Evolutionary conservation across 2,888 invertebrate genomes (phyloP), one percentile per base, ranked within the genome.

Genomic region (Colletes collaris): DNA sequence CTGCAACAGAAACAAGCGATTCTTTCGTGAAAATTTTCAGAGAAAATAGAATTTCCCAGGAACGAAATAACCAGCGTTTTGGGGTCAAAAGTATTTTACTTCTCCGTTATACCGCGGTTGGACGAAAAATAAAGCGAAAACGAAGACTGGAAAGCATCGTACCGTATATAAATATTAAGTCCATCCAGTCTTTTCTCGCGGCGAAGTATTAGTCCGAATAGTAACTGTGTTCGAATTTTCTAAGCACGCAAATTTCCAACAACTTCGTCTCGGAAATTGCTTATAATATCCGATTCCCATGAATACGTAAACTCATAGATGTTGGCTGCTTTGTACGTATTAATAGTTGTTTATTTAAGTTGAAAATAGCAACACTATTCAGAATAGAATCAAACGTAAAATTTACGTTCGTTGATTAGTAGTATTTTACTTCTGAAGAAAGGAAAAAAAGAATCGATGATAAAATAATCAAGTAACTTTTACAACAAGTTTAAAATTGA

Each of bases 111-210:
- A 44, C 35, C 13, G 44, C 56, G 40, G 44, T 46, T 46, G 16
- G 35, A 8, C 53, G 46, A 59, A 60, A 2, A 73, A 37, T 35
- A 19, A 37, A 11, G 3, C 11, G 6, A 37, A 53, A 59, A 37
- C 44, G 16, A 71, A 27, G 37, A 72, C 27, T 4, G 16, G 37
- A 16, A 16, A 50, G 64, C 37, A 37, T 11, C 16, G 52, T 55
- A 27, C 52, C n/a, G 60, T 60, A 50, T n/a, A 55, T 55, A 73
- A 68, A 68, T 68, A 60, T 49, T 60, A 60, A 73, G 59, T 46
- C 46, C 3, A 11, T 46, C 46, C 3, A 11, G 40, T 19, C 10
- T 16, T 59, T 1, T 16, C 13, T 19, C 4, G 0, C 8, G 13
- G 35, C 5, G 11, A 46, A 68, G 11, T 46, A 56, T 16, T 60